Evolutionary conservation across 1,140 invertebrate species (phyloP).

Genomic region (Parapsyche elsis): DNA sequence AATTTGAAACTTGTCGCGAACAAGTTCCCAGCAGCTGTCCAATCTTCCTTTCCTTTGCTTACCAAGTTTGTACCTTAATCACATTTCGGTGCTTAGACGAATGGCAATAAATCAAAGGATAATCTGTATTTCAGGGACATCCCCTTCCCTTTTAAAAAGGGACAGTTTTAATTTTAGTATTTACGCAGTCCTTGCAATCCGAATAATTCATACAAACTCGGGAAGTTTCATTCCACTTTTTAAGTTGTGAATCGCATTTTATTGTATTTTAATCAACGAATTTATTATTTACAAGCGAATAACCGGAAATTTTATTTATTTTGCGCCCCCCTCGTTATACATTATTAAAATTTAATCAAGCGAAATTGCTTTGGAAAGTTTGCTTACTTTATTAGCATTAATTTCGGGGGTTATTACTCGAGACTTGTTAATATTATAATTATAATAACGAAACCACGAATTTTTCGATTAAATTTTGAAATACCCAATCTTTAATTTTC

Average conservation of each 20-base stretch:
- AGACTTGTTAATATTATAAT: too few species aligned
- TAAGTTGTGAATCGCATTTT: background rate
- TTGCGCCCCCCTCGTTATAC: background rate
- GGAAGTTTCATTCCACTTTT: too few species aligned
- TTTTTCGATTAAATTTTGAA: too few species aligned
- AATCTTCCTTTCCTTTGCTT: constrained; percentile 8
- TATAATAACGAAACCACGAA: too few species aligned
- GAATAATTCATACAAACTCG: too few species aligned
- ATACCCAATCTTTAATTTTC: too few species aligned
- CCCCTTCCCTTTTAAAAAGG: too few species aligned
- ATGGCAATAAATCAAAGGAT: background rate
- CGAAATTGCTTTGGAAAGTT: background rate
- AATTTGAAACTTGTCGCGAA: constrained; percentile 21
- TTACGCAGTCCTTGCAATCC: too few species aligned
- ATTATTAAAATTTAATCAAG: constrained; percentile 1
- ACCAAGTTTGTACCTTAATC: background rate
- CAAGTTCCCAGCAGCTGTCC: constrained; percentile 7
- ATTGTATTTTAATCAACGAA: background rate
- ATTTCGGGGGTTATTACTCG: background rate
- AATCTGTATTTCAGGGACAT: too few species aligned
- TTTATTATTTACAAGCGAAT: background rate
- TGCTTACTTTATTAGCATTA: background rate
- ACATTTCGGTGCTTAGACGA: background rate
- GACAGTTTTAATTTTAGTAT: too few species aligned
- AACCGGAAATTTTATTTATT: background rate